Conservation (phyloP, 2,888 invertebrate genomes). For the Sesia bembeciformis region DNA sequence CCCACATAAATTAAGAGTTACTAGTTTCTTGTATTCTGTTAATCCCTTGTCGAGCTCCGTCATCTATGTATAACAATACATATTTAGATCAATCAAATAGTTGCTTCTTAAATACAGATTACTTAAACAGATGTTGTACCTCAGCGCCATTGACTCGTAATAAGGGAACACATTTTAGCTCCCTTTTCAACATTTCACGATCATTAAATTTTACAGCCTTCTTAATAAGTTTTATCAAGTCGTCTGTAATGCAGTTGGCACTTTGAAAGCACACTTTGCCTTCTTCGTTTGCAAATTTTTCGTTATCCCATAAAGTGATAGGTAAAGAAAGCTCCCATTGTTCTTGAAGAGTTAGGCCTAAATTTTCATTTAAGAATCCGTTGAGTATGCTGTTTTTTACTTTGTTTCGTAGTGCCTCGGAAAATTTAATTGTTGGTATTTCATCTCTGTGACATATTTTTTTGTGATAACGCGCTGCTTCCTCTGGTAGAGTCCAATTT, state of each 20-base stretch:
- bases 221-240: constrained; percentile 37
- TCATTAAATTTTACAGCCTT: constrained; percentile 31
- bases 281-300: constrained; percentile 45
- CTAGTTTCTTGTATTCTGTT: constrained; percentile 42
- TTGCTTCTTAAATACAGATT: neutral
- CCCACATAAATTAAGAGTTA: constrained; percentile 59
- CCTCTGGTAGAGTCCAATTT: constrained; percentile 43
- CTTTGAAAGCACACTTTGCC: constrained; percentile 43
- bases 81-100: neutral
- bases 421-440: constrained; percentile 27
- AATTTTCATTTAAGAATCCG: constrained; percentile 39
- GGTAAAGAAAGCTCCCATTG: constrained; percentile 49
- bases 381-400: constrained; percentile 39
- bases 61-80: constrained; percentile 40
- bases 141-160: constrained; percentile 43
- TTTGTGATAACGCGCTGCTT: constrained; percentile 35
- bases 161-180: constrained; percentile 31
- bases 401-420: constrained; percentile 41
- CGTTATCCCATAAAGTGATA: constrained; percentile 48
- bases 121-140: constrained; percentile 19
- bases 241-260: constrained; percentile 42
- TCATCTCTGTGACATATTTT: constrained; percentile 26
- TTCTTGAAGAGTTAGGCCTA: constrained; percentile 34
- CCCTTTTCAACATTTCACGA: constrained; percentile 28
- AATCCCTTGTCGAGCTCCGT: constrained; percentile 54